Evolutionary conservation across 1,140 invertebrate genomes (phyloP).

Genomic region (Nebria ingens): DNA sequence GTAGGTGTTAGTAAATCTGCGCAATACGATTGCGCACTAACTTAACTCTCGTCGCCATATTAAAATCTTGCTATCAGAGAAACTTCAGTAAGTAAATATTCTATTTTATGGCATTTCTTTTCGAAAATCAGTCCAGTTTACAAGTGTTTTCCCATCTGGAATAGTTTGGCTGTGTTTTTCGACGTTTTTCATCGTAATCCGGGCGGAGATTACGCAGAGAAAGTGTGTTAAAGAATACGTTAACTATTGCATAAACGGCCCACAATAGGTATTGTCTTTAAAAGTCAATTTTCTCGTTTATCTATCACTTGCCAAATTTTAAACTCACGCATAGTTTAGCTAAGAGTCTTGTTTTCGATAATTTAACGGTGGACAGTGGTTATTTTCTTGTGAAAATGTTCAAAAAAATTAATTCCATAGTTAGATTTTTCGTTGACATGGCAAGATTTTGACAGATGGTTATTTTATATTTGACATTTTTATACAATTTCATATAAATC

Average conservation of each 20-base stretch:
- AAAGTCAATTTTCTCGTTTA: neutral
- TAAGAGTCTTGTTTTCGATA: no score
- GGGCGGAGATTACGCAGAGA: no score
- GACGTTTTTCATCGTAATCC: neutral
- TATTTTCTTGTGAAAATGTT: neutral
- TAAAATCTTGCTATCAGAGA: conserved; percentile 22
- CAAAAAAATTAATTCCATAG: neutral
- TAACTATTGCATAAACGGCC: neutral
- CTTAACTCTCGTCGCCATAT: conserved; percentile 21
- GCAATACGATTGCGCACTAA: conserved; percentile 11
- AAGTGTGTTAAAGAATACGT: neutral
- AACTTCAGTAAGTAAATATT: conserved; percentile 25
- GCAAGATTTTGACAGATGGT: conserved; percentile 30
- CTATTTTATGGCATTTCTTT: conserved; percentile 2
- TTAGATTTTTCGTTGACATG: conserved; percentile 9
- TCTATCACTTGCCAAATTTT: neutral
- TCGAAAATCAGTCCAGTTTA: neutral
- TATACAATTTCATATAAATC: no score
- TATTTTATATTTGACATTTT: conserved; percentile 21
- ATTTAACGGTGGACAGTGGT: neutral
- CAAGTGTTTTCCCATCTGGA: neutral
- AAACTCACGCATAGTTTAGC: no score
- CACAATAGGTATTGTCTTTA: neutral
- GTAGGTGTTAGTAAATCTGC: conserved; percentile 14
- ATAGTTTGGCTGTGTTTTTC: neutral